Conservation (phyloP, 2,797 vertebrate species). For the Pipistrellus pygmaeus region DNA sequence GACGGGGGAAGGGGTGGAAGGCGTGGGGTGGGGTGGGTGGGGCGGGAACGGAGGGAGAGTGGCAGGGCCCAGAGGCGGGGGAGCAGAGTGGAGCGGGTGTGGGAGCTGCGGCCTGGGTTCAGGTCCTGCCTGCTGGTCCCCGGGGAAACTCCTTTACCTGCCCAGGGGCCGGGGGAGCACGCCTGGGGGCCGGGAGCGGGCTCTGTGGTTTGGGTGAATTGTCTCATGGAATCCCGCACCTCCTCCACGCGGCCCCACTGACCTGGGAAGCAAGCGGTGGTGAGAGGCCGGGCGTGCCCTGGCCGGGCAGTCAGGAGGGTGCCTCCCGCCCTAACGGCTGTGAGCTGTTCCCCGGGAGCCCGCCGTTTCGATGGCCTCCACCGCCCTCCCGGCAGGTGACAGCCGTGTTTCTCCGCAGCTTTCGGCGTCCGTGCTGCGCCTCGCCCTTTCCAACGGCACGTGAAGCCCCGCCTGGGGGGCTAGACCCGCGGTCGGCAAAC, state of each 20-base stretch:
- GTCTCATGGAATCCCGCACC: neutral
- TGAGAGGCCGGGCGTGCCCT: neutral
- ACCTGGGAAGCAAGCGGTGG: neutral
- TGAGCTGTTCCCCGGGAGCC: rapidly evolving
- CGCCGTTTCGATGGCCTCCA: neutral
- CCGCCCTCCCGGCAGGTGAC: rapidly evolving
- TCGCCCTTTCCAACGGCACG: neutral
- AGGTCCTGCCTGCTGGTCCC: neutral
- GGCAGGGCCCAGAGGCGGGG: neutral
- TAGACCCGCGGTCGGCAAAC: too few relatives aligned
- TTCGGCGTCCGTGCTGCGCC: too few relatives aligned
- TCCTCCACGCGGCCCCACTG: neutral
- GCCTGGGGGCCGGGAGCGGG: neutral
- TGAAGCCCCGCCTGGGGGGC: too few relatives aligned
- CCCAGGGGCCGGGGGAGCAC: neutral
- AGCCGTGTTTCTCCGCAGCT: neutral
- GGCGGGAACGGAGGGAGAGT: neutral
- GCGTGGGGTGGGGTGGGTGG: neutral
- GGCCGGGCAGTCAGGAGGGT: neutral
- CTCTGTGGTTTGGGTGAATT: neutral
- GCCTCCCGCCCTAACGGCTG: neutral
- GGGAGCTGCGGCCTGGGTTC: neutral
- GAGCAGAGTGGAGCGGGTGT: neutral
- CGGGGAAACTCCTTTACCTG: neutral
- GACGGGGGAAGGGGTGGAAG: too few relatives aligned